Evolutionary conservation across 2,113 vertebrate species (phyloP).

Genomic region (Camelus bactrianus): DNA sequence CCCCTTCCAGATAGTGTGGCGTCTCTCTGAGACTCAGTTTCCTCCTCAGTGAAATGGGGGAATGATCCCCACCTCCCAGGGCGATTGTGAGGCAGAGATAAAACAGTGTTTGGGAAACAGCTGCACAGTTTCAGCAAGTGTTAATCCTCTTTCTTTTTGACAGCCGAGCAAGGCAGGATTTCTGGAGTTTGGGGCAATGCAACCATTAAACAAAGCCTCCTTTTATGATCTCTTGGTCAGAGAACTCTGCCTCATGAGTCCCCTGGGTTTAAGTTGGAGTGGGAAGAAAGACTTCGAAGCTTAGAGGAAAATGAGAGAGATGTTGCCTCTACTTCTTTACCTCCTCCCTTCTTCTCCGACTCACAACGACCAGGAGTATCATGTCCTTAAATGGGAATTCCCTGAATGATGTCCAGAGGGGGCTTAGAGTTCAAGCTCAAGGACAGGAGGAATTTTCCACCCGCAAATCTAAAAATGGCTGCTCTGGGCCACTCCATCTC

Average conservation of each 20-base stretch:
- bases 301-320: background rate
- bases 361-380: background rate
- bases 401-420: background rate
- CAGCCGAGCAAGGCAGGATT: fast-evolving
- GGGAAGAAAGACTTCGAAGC: background rate
- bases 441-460: constrained; percentile 51
- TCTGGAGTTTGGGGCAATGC: background rate
- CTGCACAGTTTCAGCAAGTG: background rate
- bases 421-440: background rate
- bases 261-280: background rate
- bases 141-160: background rate
- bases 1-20: background rate
- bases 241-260: background rate
- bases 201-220: background rate
- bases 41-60: background rate
- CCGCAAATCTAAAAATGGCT: constrained; percentile 56
- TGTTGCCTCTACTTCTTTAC: background rate
- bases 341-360: background rate
- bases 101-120: background rate
- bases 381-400: background rate
- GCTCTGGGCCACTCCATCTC: constrained; percentile 44
- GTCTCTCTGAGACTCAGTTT: background rate
- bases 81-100: background rate
- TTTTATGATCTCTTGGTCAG: background rate
- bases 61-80: too few relatives aligned